Conservation (phyloP, 2,888 invertebrate species). For the Geophilus truncorum region DNA sequence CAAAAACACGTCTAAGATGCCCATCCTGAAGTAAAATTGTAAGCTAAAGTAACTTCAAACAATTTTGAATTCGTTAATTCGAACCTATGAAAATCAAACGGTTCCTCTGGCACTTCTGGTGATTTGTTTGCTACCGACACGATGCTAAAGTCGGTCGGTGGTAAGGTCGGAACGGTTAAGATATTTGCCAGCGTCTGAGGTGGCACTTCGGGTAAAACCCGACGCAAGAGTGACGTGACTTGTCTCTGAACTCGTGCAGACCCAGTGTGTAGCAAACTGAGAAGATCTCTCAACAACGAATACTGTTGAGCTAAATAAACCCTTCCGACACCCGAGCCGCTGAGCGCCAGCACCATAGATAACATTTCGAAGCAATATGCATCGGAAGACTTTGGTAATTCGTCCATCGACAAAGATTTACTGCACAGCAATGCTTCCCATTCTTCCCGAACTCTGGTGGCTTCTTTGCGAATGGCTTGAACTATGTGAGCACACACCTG, state of each 20-base stretch:
- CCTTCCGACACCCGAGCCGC: constrained; percentile 85
- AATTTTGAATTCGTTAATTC: no score
- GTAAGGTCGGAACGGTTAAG: constrained; percentile 64
- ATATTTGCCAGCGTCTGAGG: constrained; percentile 76
- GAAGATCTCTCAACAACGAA: constrained; percentile 73
- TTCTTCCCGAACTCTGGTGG: constrained; percentile 77
- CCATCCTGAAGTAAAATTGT: constrained; percentile 57
- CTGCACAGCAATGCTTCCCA: constrained; percentile 66
- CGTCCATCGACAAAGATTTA: constrained; percentile 40
- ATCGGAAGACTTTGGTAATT: constrained; percentile 54
- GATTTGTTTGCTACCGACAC: constrained; percentile 57
- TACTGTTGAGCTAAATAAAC: constrained; percentile 85
- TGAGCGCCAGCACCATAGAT: constrained; percentile 87
- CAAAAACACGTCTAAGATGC: constrained; percentile 82
- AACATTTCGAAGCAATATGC: constrained; percentile 98
- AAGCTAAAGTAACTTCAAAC: no score
- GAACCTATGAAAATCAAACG: constrained; percentile 56
- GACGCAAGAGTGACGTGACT: constrained; percentile 75
- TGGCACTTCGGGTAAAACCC: constrained; percentile 84
- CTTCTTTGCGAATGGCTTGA: constrained; percentile 84
- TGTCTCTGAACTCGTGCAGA: constrained; percentile 92
- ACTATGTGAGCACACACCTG: constrained; percentile 68
- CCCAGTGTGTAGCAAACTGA: constrained; percentile 84
- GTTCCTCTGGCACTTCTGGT: constrained; percentile 47
- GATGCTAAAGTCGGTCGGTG: constrained; percentile 71